Evolutionary conservation across 2,113 vertebrate species (phyloP).

Genomic region (Eolophus roseicapilla): DNA sequence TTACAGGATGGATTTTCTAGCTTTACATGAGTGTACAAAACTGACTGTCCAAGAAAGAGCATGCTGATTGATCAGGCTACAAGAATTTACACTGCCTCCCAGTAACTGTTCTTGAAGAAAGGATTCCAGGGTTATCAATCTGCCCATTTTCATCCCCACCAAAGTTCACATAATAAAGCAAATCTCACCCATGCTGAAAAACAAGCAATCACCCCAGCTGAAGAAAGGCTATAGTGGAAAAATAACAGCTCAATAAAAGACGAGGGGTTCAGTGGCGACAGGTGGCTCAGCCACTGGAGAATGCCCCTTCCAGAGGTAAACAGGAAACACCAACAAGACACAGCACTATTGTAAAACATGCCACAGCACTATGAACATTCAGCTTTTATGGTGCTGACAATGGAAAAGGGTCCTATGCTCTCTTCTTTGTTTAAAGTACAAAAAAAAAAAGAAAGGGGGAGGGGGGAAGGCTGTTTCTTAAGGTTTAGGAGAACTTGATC

Average conservation of each 20-base stretch:
- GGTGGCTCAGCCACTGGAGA: fast-evolving
- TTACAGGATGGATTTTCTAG: not conserved
- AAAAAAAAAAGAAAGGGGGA: not conserved
- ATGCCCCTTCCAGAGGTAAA: not conserved
- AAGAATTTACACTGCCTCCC: not conserved
- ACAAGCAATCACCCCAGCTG: not conserved
- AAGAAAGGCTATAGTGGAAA: not conserved
- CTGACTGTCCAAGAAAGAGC: not conserved
- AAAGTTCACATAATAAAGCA: not conserved
- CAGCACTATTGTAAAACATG: not conserved
- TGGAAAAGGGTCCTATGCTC: not conserved
- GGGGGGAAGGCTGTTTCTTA: not conserved
- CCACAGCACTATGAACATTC: fast-evolving
- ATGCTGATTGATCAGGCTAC: not conserved
- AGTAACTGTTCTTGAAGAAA: not conserved
- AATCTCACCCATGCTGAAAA: not conserved
- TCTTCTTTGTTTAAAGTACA: not conserved
- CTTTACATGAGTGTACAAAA: not conserved
- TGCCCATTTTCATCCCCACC: not conserved
- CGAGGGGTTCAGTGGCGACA: fast-evolving
- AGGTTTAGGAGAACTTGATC: not conserved
- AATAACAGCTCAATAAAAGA: not conserved
- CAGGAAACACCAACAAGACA: not conserved
- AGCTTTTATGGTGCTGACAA: not conserved
- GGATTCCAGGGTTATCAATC: not conserved